These are phyloP conservation scores for Nestor notabilis DNA, from an alignment of 2,113 vertebrate species.

Conservation along the genomic window DNA sequence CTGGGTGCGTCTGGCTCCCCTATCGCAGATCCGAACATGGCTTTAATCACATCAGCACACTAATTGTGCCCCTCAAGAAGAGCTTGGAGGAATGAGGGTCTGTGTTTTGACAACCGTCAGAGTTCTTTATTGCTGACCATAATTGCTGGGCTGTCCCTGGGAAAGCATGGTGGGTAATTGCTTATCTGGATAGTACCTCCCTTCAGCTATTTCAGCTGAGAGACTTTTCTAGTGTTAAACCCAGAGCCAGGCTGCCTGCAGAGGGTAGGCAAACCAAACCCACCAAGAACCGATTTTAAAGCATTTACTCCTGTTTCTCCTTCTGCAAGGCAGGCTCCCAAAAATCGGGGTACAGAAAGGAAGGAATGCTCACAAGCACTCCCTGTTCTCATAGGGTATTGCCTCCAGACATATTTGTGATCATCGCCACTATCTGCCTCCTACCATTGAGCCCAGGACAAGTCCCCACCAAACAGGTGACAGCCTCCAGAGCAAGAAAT, in stretches of 20 bases:
- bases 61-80: conserved; percentile 71
- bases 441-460: not conserved
- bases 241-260: conserved; percentile 22
- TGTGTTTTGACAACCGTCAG: conserved; percentile 56
- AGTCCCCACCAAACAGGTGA: not conserved
- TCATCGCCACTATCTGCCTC: not conserved
- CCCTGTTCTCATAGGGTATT: not conserved
- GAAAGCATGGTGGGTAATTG: conserved; percentile 54
- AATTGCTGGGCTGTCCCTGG: conserved; percentile 70
- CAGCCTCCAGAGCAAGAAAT: not conserved
- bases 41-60: conserved; percentile 72
- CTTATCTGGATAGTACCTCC: conserved; percentile 48
- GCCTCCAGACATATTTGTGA: not conserved
- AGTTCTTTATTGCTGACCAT: conserved; percentile 65
- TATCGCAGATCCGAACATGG: conserved; percentile 39
- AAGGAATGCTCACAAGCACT: not conserved
- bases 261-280: not conserved
- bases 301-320: not conserved
- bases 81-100: conserved; percentile 61
- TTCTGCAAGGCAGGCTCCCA: not conserved
- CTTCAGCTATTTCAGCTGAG: not conserved
- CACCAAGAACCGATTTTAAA: not conserved
- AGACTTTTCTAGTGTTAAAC: not conserved
- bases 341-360: not conserved
- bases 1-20: conserved; percentile 68